These are phyloP conservation scores for Vulpes ferrilata DNA, from an alignment of 2,113 vertebrate species.

Conservation along the genomic window DNA sequence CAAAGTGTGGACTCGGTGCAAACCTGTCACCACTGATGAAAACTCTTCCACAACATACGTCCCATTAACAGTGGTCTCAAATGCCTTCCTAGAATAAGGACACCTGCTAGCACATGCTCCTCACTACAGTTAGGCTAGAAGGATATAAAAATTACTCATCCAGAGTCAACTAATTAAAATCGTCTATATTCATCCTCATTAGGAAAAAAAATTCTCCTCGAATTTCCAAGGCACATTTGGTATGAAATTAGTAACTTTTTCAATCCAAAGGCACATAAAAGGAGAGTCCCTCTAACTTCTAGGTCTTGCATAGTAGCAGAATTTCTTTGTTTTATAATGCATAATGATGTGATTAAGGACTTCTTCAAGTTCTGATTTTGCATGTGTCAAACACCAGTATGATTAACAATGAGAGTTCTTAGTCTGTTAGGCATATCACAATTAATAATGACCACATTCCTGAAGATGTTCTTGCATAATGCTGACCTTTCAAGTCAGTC, in stretches of 20 bases:
- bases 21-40: background rate
- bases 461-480: background rate
- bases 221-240: slow-evolving; percentile 30
- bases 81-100: background rate
- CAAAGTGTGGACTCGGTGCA: background rate
- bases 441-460: background rate
- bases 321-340: background rate
- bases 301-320: background rate
- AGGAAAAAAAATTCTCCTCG: background rate
- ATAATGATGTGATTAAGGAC: background rate
- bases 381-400: background rate
- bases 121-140: background rate
- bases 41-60: background rate
- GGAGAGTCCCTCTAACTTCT: background rate
- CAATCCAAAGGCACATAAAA: background rate
- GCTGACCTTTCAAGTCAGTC: background rate
- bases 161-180: background rate
- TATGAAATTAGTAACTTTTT: slow-evolving; percentile 49
- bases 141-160: background rate
- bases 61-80: background rate
- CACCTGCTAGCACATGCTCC: background rate
- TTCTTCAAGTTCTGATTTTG: slow-evolving; percentile 31
- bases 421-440: background rate
- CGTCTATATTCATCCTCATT: background rate
- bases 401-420: background rate